Evolutionary conservation across 2,797 vertebrate genomes (phyloP), one percentile per base, ranked within the genome.

Genomic region (Dromococcyx pavoninus): DNA sequence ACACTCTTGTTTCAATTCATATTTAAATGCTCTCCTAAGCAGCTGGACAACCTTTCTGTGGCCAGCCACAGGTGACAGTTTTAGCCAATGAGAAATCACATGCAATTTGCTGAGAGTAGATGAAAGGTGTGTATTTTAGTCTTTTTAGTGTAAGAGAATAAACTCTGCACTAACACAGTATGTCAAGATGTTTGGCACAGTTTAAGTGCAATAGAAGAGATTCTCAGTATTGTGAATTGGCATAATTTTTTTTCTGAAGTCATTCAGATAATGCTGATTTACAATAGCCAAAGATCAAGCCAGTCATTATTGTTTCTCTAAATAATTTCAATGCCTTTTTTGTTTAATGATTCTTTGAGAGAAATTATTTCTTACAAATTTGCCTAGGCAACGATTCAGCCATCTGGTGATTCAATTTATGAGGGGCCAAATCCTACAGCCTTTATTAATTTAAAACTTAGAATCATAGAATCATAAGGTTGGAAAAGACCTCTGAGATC

Each of bases 1-100:
- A 79, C 74, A 0, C 88, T 95, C 92, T 86, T 61, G 80, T 93
- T 94, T 58, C 94, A 53, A 96, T 96, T 96, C 95, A 96, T 96
- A 96, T 96, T 96, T 62, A 95, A 96, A 97, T 96, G 50, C n/a
- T 60, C 89, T 94, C 91, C 83, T 9, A 11, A 96, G 95, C 94
- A 97, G 95, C 95, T 96, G 95, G 95, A 94, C 91, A 93, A 93
- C 91, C 71, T 96, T 71, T 51, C 86, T 23, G 71, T 82, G 95
- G 83, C 88, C 71, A 4, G 70, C 70, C 92, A 74, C 82, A 84
- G 91, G 95, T 96, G 96, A 95, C 76, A 46, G 64, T 32, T 25
- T 57, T 43, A 95, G 73, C 89, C 93, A 90, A 90, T 4, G 8
- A 90, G 80, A 87, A 97, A 93, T 91, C 88, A 41, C 73, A 41